Base-by-base conservation (phyloP, 2,888 invertebrate genomes). In the Lasioglossum calceatum region DNA sequence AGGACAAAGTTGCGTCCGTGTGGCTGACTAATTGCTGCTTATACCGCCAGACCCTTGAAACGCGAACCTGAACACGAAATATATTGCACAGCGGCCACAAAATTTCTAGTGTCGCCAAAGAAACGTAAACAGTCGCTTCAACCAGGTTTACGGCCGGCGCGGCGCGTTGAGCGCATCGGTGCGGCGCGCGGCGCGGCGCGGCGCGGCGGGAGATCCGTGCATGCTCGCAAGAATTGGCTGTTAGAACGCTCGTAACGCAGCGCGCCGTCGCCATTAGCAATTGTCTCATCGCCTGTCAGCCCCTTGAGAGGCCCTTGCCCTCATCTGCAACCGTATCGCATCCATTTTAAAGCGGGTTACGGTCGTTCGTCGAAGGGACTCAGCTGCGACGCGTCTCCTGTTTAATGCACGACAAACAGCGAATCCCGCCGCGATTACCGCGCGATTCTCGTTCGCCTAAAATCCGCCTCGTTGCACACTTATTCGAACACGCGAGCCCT, bases 361-460 rank as follows among this genome's bases (percentile, higher is more conserved):
- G n/a, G 3, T 36, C 58, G 36, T 74, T 74, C 61, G 36, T 44
- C 36, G 74, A n/a, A 64, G 23, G 23, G 54, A 16, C 27, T 50
- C 54, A 72, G 72, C 36, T 32, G 71, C 71, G 44, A 54, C n/a
- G 16, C 23, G 75, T 58, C 16, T 39, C n/a, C 54, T n/a, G 39
- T 58, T 75, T 58, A 75, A 75, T 75, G 58, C 75, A 75, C 39
- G 77, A 50, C 64, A 67, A 77, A 77, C 77, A 77, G 3, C 23
- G 47, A 54, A 50, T 32, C 73, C 44, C 64, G 10, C 1, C 10
- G 16, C n/a, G 47, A 64, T 77, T 72, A 77, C 82, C 8, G 42
- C 19, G 72, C 64, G 32, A 72, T 81, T 61, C 64, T 44, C 39
- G 36, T 44, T 64, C 19, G 54, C 71, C n/a, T 42, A 39, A 50